Evolutionary conservation across 2,113 vertebrate species (phyloP).

Genomic region (Rhinopomastus cyanomelas): DNA sequence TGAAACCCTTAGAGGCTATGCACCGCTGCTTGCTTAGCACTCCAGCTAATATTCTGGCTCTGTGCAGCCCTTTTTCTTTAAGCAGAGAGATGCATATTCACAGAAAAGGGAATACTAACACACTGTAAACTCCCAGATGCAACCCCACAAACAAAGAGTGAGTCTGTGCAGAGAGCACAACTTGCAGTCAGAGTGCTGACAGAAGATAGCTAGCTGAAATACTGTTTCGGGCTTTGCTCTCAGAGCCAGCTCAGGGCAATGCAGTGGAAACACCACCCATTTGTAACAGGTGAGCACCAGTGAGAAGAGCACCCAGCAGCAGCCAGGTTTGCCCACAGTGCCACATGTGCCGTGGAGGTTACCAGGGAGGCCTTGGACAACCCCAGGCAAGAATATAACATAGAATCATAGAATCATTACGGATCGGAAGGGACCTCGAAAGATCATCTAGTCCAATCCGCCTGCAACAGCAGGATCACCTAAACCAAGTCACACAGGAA

Average conservation of each 20-base stretch:
- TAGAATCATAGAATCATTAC: too few relatives aligned
- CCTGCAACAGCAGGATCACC: too few relatives aligned
- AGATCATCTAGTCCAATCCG: too few relatives aligned
- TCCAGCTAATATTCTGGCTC: not conserved
- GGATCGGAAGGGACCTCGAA: too few relatives aligned
- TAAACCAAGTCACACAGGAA: too few relatives aligned
- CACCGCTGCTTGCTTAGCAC: not conserved
- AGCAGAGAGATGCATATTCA: not conserved
- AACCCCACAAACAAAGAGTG: accelerated
- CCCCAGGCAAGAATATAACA: not conserved
- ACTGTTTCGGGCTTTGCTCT: not conserved
- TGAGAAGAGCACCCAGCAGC: not conserved
- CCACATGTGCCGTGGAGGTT: accelerated
- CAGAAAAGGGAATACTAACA: not conserved
- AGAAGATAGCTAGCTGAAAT: not conserved
- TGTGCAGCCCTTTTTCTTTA: not conserved
- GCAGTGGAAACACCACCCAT: not conserved
- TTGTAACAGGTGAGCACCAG: not conserved
- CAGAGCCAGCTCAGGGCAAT: not conserved
- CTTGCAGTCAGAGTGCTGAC: not conserved
- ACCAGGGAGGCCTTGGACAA: not conserved
- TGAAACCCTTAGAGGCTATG: not conserved
- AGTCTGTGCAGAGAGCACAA: not conserved
- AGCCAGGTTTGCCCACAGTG: not conserved
- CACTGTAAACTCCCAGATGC: not conserved